Evolutionary conservation across 2,113 vertebrate species (phyloP).

Genomic region (Megaceryle maxima): DNA sequence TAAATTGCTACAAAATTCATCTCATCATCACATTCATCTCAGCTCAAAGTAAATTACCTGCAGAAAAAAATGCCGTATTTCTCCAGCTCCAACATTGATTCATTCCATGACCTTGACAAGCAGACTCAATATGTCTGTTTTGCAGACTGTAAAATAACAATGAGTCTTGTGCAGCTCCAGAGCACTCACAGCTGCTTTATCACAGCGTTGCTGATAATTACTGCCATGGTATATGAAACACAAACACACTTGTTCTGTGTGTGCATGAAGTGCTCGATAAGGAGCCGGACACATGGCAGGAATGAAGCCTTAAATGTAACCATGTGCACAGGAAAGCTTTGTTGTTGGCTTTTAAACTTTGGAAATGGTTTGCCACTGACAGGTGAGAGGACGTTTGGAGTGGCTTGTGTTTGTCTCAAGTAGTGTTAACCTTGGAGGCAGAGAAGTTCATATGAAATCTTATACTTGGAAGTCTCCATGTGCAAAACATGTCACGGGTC

Average conservation of each 20-base stretch:
- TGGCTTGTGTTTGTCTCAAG: neutral
- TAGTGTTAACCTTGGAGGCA: slow-evolving; percentile 9
- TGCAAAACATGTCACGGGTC: neutral
- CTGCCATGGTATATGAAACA: neutral
- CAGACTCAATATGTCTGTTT: neutral
- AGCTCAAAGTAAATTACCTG: neutral
- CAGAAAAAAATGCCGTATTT: neutral
- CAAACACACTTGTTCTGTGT: neutral
- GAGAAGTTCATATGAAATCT: slow-evolving; percentile 36
- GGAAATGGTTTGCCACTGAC: neutral
- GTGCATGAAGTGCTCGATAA: slow-evolving; percentile 18
- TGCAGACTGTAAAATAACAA: slow-evolving; percentile 14
- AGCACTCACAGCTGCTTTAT: slow-evolving; percentile 9
- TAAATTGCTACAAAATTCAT: neutral
- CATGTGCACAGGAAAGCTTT: neutral
- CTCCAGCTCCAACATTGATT: neutral
- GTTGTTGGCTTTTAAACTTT: neutral
- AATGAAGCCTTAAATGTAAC: neutral
- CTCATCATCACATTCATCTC: neutral
- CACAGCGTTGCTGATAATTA: neutral
- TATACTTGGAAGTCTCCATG: neutral
- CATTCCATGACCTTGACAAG: neutral
- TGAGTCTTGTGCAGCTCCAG: neutral
- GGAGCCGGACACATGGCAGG: neutral
- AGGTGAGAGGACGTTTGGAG: neutral